These are phyloP conservation scores for Triplophysa tibetana DNA, from an alignment of 2,113 vertebrate genomes.

Conservation along the genomic window DNA sequence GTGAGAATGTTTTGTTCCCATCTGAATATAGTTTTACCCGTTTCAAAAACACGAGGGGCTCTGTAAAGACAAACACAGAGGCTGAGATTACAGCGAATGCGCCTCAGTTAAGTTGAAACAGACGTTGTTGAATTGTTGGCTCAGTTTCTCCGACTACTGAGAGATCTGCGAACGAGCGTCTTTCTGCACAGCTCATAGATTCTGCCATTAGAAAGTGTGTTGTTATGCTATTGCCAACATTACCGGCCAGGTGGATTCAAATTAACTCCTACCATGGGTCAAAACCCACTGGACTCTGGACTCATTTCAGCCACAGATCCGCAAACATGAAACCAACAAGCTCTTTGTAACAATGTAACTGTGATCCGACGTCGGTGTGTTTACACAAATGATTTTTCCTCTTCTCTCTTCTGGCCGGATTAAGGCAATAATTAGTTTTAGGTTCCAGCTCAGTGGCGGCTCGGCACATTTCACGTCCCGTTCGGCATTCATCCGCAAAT, in stretches of 20 bases:
- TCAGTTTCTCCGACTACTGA: conserved; percentile 6
- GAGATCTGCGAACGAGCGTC: background rate
- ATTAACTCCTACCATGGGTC: conserved; percentile 34
- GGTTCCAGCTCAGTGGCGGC: conserved; percentile 55
- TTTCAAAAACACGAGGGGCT: conserved; percentile 6
- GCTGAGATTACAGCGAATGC: background rate
- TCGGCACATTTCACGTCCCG: conserved; percentile 35
- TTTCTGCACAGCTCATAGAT: background rate
- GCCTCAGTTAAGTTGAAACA: background rate
- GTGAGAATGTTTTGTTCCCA: background rate
- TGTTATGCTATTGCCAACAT: conserved; percentile 18
- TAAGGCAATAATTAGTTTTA: conserved; percentile 57
- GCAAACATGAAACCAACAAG: conserved; percentile 31
- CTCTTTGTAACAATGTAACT: conserved; percentile 20
- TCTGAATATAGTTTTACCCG: background rate
- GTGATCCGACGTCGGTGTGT: conserved; percentile 34
- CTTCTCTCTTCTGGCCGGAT: conserved; percentile 37
- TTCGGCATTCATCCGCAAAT: conserved; percentile 4
- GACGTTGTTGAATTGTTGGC: background rate
- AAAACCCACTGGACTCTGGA: conserved; percentile 1
- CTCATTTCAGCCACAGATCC: conserved; percentile 4
- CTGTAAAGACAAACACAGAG: background rate
- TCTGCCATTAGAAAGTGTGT: background rate
- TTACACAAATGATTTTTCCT: conserved; percentile 42
- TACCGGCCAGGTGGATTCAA: conserved; percentile 20